Evolutionary conservation across 2,888 invertebrate genomes (phyloP).

Genomic region (Corythucha ciliata): DNA sequence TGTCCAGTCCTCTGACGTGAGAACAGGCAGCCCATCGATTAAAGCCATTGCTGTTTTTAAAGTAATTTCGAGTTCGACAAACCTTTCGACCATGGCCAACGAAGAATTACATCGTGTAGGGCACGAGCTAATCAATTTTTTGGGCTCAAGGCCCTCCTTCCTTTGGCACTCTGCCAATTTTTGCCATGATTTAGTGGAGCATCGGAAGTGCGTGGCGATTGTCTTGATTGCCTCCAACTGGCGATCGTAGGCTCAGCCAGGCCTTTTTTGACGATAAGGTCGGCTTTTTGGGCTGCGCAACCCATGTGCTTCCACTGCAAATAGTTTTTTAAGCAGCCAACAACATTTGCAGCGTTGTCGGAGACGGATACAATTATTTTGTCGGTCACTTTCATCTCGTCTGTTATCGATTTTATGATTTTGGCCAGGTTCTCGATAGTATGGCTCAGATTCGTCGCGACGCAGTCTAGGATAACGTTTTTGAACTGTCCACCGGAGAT

Average conservation of each 20-base stretch:
- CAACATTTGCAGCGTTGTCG: conserved; percentile 7
- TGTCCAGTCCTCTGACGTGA: neutral
- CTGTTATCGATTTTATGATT: neutral
- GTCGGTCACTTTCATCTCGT: neutral
- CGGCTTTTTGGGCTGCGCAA: conserved; percentile 9
- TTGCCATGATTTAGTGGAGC: conserved; percentile 2
- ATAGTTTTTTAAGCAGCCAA: conserved; percentile 6
- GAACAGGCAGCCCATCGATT: conserved; percentile 1
- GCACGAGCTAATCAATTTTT: conserved; percentile 8
- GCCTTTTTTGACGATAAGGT: conserved; percentile 13
- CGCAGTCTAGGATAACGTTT: neutral
- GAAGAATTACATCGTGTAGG: conserved; percentile 18
- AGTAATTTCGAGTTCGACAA: conserved; percentile 3
- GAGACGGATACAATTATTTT: neutral
- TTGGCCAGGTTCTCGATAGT: neutral
- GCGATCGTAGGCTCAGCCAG: neutral
- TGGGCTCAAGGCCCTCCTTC: neutral
- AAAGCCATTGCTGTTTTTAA: conserved; percentile 9
- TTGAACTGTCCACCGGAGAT: neutral
- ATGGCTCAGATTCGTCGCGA: neutral
- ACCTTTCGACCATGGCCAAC: conserved; percentile 1
- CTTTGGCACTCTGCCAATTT: conserved; percentile 5
- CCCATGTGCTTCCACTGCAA: conserved; percentile 6
- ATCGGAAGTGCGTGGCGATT: neutral
- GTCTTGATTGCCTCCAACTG: neutral